Conservation (phyloP, 2,888 invertebrate genomes). For the Phrixothrix hirtus region DNA sequence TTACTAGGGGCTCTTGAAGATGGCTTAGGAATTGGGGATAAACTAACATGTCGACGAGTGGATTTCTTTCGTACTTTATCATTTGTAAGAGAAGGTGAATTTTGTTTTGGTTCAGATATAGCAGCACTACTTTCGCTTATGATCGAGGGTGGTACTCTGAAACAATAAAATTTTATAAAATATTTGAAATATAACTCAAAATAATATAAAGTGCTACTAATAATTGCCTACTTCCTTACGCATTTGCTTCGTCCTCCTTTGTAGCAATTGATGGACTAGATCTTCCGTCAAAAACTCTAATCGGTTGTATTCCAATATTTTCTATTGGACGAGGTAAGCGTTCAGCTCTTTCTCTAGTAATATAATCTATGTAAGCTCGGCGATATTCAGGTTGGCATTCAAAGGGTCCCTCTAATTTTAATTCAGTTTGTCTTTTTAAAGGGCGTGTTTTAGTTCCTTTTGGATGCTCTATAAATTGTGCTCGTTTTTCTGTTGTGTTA, state of each 20-base stretch:
- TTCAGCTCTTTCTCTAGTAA: conserved; percentile 49
- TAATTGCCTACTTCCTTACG: conserved; percentile 17
- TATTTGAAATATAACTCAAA: no score
- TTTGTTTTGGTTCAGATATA: conserved; percentile 2
- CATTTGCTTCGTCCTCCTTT: conserved; percentile 3
- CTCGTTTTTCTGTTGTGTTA: conserved; percentile 44
- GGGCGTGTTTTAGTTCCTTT: conserved; percentile 29
- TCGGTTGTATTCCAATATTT: conserved; percentile 27
- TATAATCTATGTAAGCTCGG: conserved; percentile 55
- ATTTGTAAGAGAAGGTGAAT: conserved; percentile 1
- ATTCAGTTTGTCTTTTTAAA: conserved; percentile 29
- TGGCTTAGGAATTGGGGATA: conserved; percentile 17
- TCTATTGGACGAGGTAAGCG: conserved; percentile 40
- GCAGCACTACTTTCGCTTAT: conserved; percentile 4
- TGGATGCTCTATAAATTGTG: conserved; percentile 40
- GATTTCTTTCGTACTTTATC: background rate
- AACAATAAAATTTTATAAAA: background rate
- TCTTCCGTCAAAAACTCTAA: conserved; percentile 20
- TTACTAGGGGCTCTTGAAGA: conserved; percentile 31
- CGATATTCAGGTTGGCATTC: conserved; percentile 58
- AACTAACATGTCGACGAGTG: conserved; percentile 25
- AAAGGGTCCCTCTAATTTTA: conserved; percentile 47
- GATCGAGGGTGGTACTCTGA: background rate
- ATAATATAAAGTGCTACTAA: no score
- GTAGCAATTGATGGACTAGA: background rate